Percentiles rank a stretch among this genome's conserved stretches.
phyloP scores from a whole-genome alignment of 2,113 vertebrate genomes.

The Synodontis membranacea region DNA sequence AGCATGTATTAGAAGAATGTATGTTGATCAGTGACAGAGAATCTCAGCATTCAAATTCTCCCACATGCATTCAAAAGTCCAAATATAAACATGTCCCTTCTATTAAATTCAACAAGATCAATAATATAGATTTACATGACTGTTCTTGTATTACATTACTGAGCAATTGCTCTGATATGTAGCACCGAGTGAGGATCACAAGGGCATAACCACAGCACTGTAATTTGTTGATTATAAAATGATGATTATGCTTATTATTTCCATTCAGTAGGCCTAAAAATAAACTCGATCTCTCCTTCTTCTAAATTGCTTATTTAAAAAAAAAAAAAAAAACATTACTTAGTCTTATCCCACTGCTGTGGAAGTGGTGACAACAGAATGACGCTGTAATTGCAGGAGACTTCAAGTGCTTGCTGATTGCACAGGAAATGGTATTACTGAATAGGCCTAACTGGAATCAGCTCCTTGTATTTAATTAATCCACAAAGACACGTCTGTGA shows the following conservation, averaged over 20 bases:
- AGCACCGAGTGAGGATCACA: conserved; percentile 58
- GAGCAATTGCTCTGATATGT: conserved; percentile 41
- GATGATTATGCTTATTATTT: conserved; percentile 63
- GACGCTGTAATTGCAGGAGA: conserved; percentile 69
- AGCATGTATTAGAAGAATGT: conserved; percentile 71
- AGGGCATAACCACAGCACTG: conserved; percentile 54
- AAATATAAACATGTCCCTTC: conserved; percentile 54
- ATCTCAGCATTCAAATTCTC: conserved; percentile 66
- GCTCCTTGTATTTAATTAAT: conserved; percentile 48
- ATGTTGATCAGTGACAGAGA: conserved; percentile 59
- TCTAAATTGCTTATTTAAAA: conserved; percentile 74
- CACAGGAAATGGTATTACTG: conserved; percentile 69
- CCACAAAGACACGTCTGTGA: conserved; percentile 38
- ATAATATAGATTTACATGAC: conserved; percentile 73
- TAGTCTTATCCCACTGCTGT: conserved; percentile 67
- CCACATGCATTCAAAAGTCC: conserved; percentile 62
- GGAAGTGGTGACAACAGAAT: conserved; percentile 69
- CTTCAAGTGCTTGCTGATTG: conserved; percentile 68
- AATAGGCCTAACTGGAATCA: conserved; percentile 58
- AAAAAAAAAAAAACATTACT: conserved; percentile 64
- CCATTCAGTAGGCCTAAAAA: conserved; percentile 70
- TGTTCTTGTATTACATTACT: conserved; percentile 65
- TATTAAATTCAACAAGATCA: conserved; percentile 72
- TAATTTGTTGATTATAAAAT: conserved; percentile 51
- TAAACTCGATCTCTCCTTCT: conserved; percentile 59